Conservation (phyloP, 2,113 vertebrate species). For the Benitochromis conjunctus region DNA sequence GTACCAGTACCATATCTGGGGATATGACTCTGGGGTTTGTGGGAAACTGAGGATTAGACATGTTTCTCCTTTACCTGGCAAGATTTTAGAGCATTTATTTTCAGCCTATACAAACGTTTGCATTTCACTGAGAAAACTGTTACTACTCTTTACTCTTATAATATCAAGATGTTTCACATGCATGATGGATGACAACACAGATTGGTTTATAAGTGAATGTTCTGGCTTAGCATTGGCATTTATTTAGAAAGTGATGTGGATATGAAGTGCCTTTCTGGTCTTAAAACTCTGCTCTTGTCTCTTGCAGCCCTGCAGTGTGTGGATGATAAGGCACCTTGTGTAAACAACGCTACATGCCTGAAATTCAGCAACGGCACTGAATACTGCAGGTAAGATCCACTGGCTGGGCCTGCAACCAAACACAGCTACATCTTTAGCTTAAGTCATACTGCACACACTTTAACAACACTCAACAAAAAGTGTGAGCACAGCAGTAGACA, state of each 20-base stretch:
- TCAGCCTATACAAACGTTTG: neutral
- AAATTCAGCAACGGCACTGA: constrained; percentile 84
- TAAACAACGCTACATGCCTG: constrained; percentile 87
- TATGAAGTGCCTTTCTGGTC: neutral
- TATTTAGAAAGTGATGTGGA: neutral
- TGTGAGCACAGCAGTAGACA: neutral
- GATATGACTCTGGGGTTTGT: neutral
- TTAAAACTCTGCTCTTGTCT: constrained; percentile 38
- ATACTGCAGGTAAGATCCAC: constrained; percentile 86
- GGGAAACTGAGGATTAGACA: neutral
- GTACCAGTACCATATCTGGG: neutral
- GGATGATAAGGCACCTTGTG: constrained; percentile 81
- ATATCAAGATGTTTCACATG: neutral
- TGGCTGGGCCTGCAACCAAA: neutral
- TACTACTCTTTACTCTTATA: neutral
- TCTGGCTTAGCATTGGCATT: neutral
- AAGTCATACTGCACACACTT: neutral
- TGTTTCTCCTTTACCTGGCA: neutral
- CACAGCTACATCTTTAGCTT: neutral
- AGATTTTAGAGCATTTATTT: neutral
- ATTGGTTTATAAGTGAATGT: neutral
- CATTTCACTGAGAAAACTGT: neutral
- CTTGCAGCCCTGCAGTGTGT: constrained; percentile 88
- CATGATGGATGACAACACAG: neutral
- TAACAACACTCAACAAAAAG: neutral